These are phyloP conservation scores for Polymixis flavicincta DNA, from an alignment of 2,888 invertebrate species.

Conservation along the genomic window DNA sequence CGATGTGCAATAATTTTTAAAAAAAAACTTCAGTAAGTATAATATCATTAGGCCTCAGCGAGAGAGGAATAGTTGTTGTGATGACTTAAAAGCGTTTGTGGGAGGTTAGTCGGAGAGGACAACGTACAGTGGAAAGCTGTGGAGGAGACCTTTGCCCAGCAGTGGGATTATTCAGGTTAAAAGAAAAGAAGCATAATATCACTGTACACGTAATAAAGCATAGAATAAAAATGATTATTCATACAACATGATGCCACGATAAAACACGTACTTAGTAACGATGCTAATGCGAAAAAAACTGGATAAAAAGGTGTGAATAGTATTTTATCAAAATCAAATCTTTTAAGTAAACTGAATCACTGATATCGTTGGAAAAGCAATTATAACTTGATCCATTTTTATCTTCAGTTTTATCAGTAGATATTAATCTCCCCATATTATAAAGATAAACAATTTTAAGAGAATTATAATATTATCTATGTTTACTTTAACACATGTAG, in stretches of 20 bases:
- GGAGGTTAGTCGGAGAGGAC: not conserved
- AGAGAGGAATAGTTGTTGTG: not conserved
- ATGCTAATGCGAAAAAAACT: conserved; percentile 11
- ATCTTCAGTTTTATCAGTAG: conserved; percentile 31
- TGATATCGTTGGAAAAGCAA: conserved; percentile 27
- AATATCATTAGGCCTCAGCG: not conserved
- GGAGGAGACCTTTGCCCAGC: not conserved
- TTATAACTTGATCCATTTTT: conserved; percentile 11
- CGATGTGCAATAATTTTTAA: not conserved
- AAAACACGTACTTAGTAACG: not conserved
- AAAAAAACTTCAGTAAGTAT: no score
- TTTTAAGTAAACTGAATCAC: conserved; percentile 29
- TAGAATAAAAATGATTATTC: not conserved
- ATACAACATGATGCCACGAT: not conserved
- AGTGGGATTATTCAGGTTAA: not conserved
- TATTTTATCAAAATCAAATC: conserved; percentile 39
- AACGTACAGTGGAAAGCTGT: not conserved
- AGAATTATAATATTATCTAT: conserved; percentile 48
- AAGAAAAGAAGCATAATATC: not conserved
- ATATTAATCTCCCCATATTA: conserved; percentile 38
- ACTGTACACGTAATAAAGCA: not conserved
- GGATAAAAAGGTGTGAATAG: conserved; percentile 12
- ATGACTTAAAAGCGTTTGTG: not conserved
- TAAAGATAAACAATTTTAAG: conserved; percentile 40
- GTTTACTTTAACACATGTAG: conserved; percentile 43